Evolutionary conservation across 2,797 vertebrate species (phyloP), one percentile per base, ranked within the genome.

Genomic region (Oreochromis mossambicus): DNA sequence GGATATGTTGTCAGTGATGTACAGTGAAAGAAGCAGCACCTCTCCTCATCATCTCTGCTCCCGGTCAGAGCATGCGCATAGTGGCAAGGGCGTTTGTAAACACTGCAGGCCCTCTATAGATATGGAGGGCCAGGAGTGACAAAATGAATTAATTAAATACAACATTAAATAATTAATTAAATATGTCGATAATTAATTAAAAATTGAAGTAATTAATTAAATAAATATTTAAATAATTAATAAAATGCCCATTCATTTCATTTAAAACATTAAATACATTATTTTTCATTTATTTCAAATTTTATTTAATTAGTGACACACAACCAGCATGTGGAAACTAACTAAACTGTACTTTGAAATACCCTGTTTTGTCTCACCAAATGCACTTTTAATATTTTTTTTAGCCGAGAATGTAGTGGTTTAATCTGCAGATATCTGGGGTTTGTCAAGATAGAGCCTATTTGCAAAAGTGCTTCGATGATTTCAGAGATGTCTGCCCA

Each of bases 41-140:
- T 7, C 12, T 24, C 32, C 19, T 17, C 43, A 6, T 24, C 38
- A 6, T 21, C 14, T 41, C 48, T 8, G 29, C 24, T 56, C 75
- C 8, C 17, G 77, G n/a, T 61, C 70, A 41, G 41, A 34, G 82
- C 88, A 52, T 83, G 88, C 83, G 79, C 82, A 70, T 6, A 41
- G 13, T 11, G 56, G 14, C 19, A 15, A 6, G 5, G 6, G n/a
- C 29, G 29, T 24, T 13, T 54, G 56, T 77, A 70, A 85, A 84
- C 48, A 38, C 38, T 9, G 3, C 54, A 15, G 4, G 87, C 77
- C 91, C 85, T 41, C 92, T 92, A 79, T 78, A 88, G 12, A 70
- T 19, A 1, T 63, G 10, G 58, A 36, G 58, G 32, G 6, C 58
- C 58, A 63, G 17, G 32, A 63, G 17, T 63, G 58, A 3, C 2